These are phyloP conservation scores for Brenthis daphne DNA, from an alignment of 2,888 invertebrate species.

Conservation along the genomic window DNA sequence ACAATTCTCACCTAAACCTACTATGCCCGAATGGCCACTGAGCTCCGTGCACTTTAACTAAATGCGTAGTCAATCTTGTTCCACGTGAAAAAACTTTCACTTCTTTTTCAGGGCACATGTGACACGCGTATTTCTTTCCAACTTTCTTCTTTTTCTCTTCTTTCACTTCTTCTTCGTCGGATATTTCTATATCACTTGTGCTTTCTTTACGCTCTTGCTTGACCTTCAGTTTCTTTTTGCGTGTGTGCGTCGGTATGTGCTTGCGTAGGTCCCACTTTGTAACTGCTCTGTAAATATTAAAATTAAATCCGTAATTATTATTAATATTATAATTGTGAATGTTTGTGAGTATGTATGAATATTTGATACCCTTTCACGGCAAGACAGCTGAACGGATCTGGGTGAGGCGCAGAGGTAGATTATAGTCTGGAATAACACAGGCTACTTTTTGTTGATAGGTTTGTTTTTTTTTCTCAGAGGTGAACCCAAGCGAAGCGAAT, in stretches of 20 bases:
- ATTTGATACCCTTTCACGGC: no score
- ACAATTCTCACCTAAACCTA: slow-evolving; percentile 83
- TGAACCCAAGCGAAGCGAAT: no score
- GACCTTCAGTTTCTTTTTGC: slow-evolving; percentile 42
- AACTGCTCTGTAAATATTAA: slow-evolving; percentile 74
- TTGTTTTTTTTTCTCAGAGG: no score
- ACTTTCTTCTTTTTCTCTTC: slow-evolving; percentile 53
- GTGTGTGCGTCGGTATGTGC: slow-evolving; percentile 78
- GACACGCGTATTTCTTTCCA: slow-evolving; percentile 82
- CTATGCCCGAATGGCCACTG: slow-evolving; percentile 89
- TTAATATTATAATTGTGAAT: no score
- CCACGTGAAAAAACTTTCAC: slow-evolving; percentile 84
- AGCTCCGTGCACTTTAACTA: slow-evolving; percentile 87
- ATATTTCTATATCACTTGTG: slow-evolving; percentile 43
- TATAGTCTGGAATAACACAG: no score
- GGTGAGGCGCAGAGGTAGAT: no score
- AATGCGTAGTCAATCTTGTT: slow-evolving; percentile 85
- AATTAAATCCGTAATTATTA: no score
- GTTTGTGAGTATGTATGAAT: no score
- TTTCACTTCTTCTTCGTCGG: slow-evolving; percentile 52
- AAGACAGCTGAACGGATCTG: no score
- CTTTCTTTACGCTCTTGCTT: slow-evolving; percentile 25
- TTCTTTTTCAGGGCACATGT: slow-evolving; percentile 85
- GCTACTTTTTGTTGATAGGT: no score
- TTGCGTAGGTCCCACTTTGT: slow-evolving; percentile 82